Base-by-base conservation (phyloP, 2,888 invertebrate genomes). In the Sepiola atlantica region DNA sequence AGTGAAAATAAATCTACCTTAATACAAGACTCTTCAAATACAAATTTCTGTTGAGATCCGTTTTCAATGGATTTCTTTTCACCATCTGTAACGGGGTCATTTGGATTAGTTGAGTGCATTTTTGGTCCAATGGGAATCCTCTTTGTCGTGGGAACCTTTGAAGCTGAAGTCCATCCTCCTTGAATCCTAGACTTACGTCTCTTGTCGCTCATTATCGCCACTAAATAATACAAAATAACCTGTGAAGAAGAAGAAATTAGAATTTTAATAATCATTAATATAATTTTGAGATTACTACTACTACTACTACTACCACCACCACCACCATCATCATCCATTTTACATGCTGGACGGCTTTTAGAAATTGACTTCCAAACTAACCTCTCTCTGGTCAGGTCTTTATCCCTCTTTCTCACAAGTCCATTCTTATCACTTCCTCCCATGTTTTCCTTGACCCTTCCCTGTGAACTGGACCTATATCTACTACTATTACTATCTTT, bases 121-220 rank as follows among this genome's bases (percentile, higher is more conserved):
- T 77, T 77, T n/a, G 77, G n/a, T 77, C 77, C 77, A 77, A 77
- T n/a, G n/a, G 77, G 77, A 4, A 77, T 14, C 77, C 32, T 77
- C n/a, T 77, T n/a, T n/a, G n/a, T 77, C 32, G n/a, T n/a, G 32
- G n/a, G 77, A 14, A 2, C 77, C n/a, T 91, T 93, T 90, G 95
- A 91, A 10, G 96, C 95, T 2, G 96, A 95, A 20, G 96, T 96
- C 97, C 97, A 96, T 14, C 96, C 97, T n/a, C 97, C 97, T 95
- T 97, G 97, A 1, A 97, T 96, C n/a, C 97, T 95, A 0, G 96
- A 95, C 57, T 95, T 95, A 94, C 95, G 95, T 94, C 96, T 95
- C 94, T 96, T 96, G 32, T 96, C 96, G 94, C 95, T 96, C 96
- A 96, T 96, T 57, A 20, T 94, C 8, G 0, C 45, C 4, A 2